These are phyloP conservation scores for Euzetes globulus DNA, from an alignment of 2,888 invertebrate genomes.

Conservation along the genomic window DNA sequence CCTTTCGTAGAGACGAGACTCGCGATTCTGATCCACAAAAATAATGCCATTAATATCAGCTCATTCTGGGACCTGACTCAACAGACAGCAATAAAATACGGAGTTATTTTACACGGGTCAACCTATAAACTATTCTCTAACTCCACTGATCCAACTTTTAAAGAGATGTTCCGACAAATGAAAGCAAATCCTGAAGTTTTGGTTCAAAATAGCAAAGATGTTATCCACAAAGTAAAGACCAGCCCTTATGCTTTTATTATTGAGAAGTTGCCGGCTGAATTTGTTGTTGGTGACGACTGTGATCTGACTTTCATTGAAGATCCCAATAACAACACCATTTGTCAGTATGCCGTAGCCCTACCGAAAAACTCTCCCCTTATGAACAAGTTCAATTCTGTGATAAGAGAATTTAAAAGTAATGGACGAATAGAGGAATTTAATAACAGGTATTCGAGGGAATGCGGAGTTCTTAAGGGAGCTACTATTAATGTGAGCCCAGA, in stretches of 20 bases:
- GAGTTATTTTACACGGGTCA: slow-evolving; percentile 6
- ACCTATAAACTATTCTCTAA: background rate
- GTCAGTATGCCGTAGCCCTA: slow-evolving; percentile 31
- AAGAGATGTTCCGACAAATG: slow-evolving; percentile 26
- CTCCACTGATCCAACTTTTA: slow-evolving; percentile 12
- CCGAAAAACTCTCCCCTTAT: slow-evolving; percentile 16
- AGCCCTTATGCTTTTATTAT: slow-evolving; percentile 29
- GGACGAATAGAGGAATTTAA: slow-evolving; percentile 1
- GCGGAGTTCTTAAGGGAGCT: too few relatives aligned
- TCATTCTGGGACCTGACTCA: slow-evolving; percentile 27
- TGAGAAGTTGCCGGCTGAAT: slow-evolving; percentile 24
- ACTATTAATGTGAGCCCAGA: too few relatives aligned
- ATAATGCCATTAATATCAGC: background rate
- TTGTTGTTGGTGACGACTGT: slow-evolving; percentile 18
- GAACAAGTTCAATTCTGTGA: slow-evolving; percentile 23
- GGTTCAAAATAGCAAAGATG: slow-evolving; percentile 6
- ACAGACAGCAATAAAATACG: slow-evolving; percentile 8
- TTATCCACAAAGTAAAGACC: slow-evolving; percentile 20
- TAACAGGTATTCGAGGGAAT: slow-evolving; percentile 9
- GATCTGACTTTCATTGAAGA: slow-evolving; percentile 28
- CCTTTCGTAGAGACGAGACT: background rate
- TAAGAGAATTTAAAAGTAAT: slow-evolving; percentile 25
- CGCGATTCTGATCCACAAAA: background rate
- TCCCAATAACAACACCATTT: too few relatives aligned
- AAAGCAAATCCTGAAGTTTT: background rate